Base-by-base conservation (phyloP, 2,113 vertebrate species). In the Synchiropus splendidus region DNA sequence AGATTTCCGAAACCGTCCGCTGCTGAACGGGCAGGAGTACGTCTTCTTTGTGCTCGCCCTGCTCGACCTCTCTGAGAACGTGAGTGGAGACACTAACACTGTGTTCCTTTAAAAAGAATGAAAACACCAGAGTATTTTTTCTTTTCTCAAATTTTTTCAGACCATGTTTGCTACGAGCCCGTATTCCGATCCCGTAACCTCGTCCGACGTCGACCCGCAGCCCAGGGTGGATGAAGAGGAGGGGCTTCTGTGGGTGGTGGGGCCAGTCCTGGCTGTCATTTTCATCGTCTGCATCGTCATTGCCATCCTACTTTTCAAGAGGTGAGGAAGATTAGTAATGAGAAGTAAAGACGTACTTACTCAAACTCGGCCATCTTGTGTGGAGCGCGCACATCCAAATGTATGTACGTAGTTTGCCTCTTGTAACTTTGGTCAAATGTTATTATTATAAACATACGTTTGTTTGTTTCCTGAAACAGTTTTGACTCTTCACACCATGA, bases 251-350 rank as follows among this genome's bases (percentile, higher is more conserved):
- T 99, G 93, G 95, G 94, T 99, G 45, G 94, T 99, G 50, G 95
- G 95, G 31, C 95, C 95, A 30, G 95, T 99, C 44, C 83, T 98
- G 46, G 95, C 95, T 1, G 95, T 99, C 53, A 92, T 99, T 62
- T 99, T 99, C 79, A 99, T 99, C 63, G 96, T 99, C 78, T 98
- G 94, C 78, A 97, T 99, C 61, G 95, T 99, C 74, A 99, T 99
- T 63, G 94, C 94, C 73, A 99, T 99, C 65, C 90, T 99, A 36
- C 90, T 99, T 46, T 99, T 98, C 75, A 99, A 99, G 83, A 99
- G 95, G 94, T 99, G 85, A 71, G 80, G 21, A 27, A 27, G 4
- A 27, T 4, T 5, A 27, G 8, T 27, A 27, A 5, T 5, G 8
- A 27, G 21, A 27, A 27, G 21, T 27, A 27, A 27, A 27, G 4